A percentile compares a stretch with the other conserved stretches of the same genome.
Evolutionary conservation across 2,888 invertebrate species (phyloP).

Genomic region (Marronus borbonicus): DNA sequence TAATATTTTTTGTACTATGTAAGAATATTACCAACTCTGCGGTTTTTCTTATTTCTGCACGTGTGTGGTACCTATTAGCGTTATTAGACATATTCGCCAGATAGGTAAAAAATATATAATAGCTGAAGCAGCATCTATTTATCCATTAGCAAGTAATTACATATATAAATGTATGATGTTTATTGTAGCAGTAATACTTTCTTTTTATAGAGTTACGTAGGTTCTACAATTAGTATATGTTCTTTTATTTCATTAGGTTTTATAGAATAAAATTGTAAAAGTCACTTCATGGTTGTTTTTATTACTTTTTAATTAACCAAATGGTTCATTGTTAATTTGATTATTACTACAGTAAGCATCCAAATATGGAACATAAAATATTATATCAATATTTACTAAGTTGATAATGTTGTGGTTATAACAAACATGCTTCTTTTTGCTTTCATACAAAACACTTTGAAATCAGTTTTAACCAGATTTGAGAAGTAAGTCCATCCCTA

Average conservation of each 20-base stretch:
- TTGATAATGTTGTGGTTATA: constrained; percentile 18
- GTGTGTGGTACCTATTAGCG: constrained; percentile 33
- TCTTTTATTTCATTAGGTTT: constrained; percentile 45
- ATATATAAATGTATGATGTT: constrained; percentile 45
- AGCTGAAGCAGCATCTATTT: constrained; percentile 31
- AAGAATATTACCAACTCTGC: constrained; percentile 39
- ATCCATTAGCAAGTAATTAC: constrained; percentile 42
- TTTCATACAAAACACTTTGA: too few relatives aligned
- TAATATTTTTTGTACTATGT: constrained; percentile 36
- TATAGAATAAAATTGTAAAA: constrained; percentile 45
- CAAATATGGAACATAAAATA: constrained; percentile 16
- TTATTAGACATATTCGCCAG: constrained; percentile 27
- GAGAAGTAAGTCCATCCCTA: too few relatives aligned
- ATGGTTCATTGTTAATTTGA: constrained; percentile 37
- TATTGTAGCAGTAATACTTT: constrained; percentile 46
- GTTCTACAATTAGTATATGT: constrained; percentile 37
- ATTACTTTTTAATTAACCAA: constrained; percentile 38
- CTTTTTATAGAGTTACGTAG: constrained; percentile 37
- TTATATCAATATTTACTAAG: not conserved
- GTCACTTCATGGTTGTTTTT: constrained; percentile 42
- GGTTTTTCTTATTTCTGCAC: constrained; percentile 19
- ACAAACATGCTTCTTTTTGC: not conserved
- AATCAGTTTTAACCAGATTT: too few relatives aligned
- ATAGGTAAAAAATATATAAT: constrained; percentile 26
- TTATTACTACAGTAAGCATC: constrained; percentile 47